Evolutionary conservation across 2,113 vertebrate genomes (phyloP).

Genomic region (Anseranas semipalmata): DNA sequence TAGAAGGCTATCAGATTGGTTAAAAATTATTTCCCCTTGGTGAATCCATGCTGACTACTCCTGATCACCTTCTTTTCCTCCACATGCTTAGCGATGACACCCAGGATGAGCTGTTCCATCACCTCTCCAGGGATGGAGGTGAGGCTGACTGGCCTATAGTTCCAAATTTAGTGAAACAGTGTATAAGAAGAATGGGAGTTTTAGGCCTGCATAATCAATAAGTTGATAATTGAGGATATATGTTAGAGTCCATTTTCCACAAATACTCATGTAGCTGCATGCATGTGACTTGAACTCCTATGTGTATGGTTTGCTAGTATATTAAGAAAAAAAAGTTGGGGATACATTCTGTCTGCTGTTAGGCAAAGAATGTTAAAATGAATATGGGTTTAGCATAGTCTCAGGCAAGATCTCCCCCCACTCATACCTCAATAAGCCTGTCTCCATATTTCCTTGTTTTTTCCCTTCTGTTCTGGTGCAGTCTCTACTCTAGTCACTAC

Average conservation of each 20-base stretch:
- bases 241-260: background rate
- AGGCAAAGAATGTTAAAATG: background rate
- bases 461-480: accelerated
- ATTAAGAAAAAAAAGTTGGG: background rate
- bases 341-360: background rate
- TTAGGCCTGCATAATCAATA: background rate
- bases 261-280: background rate
- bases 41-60: too few species aligned
- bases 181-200: background rate
- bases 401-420: accelerated
- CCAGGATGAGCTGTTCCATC: too few species aligned
- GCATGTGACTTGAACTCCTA: background rate
- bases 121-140: too few species aligned
- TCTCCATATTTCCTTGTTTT: background rate
- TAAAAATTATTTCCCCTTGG: too few species aligned
- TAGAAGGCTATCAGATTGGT: too few species aligned
- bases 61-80: too few species aligned
- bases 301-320: background rate
- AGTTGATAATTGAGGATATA: background rate
- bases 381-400: background rate
- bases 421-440: background rate
- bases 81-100: too few species aligned
- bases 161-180: background rate
- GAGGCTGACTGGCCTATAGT: too few species aligned
- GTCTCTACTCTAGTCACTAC: background rate